A percentile compares a stretch with the other conserved stretches of the same genome.
Conservation (phyloP, 2,888 invertebrate genomes). For the Orthosia gothica region DNA sequence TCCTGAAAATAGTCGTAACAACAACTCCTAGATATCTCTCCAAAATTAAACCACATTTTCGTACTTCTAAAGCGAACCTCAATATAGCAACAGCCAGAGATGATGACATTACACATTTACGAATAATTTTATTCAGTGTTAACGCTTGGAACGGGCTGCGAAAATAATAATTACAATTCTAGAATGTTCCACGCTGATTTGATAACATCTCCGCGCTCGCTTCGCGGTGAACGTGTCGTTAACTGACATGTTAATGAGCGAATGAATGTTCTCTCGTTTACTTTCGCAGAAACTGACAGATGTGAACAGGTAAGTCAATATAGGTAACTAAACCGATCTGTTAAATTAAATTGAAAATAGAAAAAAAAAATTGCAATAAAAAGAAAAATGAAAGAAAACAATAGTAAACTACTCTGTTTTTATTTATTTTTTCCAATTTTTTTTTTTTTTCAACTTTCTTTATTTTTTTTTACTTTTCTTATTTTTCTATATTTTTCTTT, state of each 20-base stretch:
- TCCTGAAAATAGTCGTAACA: neutral
- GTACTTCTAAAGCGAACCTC: neutral
- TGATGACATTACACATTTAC: slow-evolving; percentile 7
- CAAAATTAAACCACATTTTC: neutral
- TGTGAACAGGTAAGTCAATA: too few relatives aligned
- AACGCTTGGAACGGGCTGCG: slow-evolving; percentile 10
- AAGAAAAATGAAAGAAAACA: too few relatives aligned
- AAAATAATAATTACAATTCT: slow-evolving; percentile 40
- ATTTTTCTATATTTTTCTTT: too few relatives aligned
- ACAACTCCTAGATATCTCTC: neutral
- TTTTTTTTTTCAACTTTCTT: too few relatives aligned
- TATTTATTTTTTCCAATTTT: too few relatives aligned
- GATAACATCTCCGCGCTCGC: slow-evolving; percentile 39
- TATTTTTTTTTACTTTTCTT: too few relatives aligned
- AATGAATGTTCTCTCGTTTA: slow-evolving; percentile 1
- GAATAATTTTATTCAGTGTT: slow-evolving; percentile 24
- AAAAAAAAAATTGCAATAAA: too few relatives aligned
- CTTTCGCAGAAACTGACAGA: neutral
- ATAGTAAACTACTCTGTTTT: too few relatives aligned
- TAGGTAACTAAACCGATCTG: too few relatives aligned
- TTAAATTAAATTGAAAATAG: too few relatives aligned
- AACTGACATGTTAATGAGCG: slow-evolving; percentile 31
- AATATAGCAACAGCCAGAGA: neutral
- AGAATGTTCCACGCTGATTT: slow-evolving; percentile 26
- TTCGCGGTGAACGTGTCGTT: slow-evolving; percentile 23